Base-by-base conservation (phyloP, 2,888 invertebrate genomes). In the Drosophila niveifrons region DNA sequence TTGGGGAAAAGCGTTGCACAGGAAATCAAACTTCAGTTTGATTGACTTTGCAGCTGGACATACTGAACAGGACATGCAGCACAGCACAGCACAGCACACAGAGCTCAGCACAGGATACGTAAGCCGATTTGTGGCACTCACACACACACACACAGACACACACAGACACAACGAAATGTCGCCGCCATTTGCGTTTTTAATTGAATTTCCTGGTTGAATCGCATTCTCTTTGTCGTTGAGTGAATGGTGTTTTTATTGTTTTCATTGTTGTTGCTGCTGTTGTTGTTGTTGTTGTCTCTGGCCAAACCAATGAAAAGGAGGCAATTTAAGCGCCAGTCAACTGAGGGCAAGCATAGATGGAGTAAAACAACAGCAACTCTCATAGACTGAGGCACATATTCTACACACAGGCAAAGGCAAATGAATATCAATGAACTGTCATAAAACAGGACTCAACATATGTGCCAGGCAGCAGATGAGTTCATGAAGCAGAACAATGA, bases 391-490 rank as follows among this genome's bases (percentile, higher is more conserved):
- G 18, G 63, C 50, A 62, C 17, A 41, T 41, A 41, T 41, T 0
- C 39, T 41, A 46, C 63, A 50, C 46, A 29, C n/a, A 44, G 36
- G 46, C 44, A 44, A 31, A 62, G n/a, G 17, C 72, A 77, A 81
- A 87, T 89, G 88, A 87, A 85, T 89, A 84, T 84, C 85, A 85
- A 85, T 85, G 88, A 84, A 84, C 75, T 75, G 88, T 75, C 85
- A 87, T 89, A 84, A 87, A 84, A 61, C 79, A 79, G 66, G 59
- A 55, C 52, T 53, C 68, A 57, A 36, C 79, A 78, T 62, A 78
- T 78, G 78, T 48, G 57, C 39, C 9, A 46, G 71, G 7, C 39
- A 13, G 10, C 0, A 10, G 29, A 11, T 15, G 7, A 13, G 39
- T 39, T 11, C n/a, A 36, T 50, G 59, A 18, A 11, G 36, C 1